These are phyloP conservation scores for Xylota sylvarum DNA, from an alignment of 2,888 invertebrate genomes.

Conservation along the genomic window DNA sequence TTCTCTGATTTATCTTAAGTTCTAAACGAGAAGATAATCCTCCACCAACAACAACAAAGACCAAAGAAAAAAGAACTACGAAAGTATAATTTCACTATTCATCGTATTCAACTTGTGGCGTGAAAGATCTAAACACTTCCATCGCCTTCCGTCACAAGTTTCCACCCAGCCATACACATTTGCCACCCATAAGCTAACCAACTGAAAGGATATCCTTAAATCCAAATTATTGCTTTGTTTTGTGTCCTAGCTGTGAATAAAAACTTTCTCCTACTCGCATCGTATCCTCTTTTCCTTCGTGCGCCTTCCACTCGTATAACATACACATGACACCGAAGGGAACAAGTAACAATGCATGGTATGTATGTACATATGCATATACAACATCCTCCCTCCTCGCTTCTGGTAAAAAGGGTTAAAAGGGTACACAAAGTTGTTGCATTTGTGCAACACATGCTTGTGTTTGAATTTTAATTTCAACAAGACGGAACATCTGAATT, in stretches of 20 bases:
- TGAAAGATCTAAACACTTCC: background rate
- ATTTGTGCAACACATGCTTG: conserved; percentile 11
- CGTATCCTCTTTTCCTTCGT: background rate
- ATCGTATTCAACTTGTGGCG: conserved; percentile 18
- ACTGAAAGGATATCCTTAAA: conserved; percentile 38
- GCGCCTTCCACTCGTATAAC: background rate
- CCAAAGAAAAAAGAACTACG: background rate
- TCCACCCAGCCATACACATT: background rate
- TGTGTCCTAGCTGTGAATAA: conserved; percentile 9
- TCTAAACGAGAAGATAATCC: conserved; percentile 11
- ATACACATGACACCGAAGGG: background rate
- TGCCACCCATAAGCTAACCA: background rate
- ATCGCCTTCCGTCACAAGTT: background rate
- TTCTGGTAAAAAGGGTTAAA: background rate
- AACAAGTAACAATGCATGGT: background rate
- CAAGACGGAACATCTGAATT: background rate
- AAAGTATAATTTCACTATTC: conserved; percentile 31
- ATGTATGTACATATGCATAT: background rate
- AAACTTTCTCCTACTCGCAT: conserved; percentile 10
- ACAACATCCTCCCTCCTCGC: background rate
- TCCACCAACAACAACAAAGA: background rate
- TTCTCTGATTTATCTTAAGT: conserved; percentile 1
- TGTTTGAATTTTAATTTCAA: conserved; percentile 13
- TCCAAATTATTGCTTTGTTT: conserved; percentile 42
- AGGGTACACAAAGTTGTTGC: conserved; percentile 12